Conservation (phyloP, 2,113 vertebrate species). For the Crypturellus undulatus region DNA sequence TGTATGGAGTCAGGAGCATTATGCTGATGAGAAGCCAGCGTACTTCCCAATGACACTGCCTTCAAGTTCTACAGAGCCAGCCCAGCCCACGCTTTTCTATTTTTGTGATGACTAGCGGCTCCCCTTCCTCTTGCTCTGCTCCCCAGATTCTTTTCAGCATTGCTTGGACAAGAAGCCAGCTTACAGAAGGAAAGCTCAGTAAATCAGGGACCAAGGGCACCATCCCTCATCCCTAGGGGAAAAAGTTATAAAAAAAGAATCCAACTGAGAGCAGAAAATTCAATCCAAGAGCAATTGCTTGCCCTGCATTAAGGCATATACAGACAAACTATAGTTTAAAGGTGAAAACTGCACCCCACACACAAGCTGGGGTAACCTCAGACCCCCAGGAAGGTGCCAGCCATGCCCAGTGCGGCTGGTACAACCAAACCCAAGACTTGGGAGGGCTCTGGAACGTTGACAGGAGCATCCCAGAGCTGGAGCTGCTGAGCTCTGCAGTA, state of each 20-base stretch:
- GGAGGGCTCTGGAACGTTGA: not conserved
- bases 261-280: not conserved
- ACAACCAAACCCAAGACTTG: not conserved
- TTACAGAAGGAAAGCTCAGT: not conserved
- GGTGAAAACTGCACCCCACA: rapidly evolving
- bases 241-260: not conserved
- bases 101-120: too few species aligned
- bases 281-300: not conserved
- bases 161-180: not conserved
- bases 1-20: not conserved
- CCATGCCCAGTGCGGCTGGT: not conserved
- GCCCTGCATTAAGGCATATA: not conserved
- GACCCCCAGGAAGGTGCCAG: not conserved
- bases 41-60: not conserved
- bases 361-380: not conserved
- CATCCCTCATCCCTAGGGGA: not conserved
- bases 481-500: not conserved
- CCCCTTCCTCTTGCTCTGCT: not conserved
- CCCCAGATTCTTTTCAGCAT: not conserved
- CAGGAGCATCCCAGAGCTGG: not conserved
- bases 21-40: not conserved
- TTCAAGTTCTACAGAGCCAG: not conserved
- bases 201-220: too few species aligned
- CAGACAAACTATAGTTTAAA: not conserved
- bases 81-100: not conserved